Evolutionary conservation across 2,888 invertebrate species (phyloP).

Genomic region (Drosophila anomalipes): DNA sequence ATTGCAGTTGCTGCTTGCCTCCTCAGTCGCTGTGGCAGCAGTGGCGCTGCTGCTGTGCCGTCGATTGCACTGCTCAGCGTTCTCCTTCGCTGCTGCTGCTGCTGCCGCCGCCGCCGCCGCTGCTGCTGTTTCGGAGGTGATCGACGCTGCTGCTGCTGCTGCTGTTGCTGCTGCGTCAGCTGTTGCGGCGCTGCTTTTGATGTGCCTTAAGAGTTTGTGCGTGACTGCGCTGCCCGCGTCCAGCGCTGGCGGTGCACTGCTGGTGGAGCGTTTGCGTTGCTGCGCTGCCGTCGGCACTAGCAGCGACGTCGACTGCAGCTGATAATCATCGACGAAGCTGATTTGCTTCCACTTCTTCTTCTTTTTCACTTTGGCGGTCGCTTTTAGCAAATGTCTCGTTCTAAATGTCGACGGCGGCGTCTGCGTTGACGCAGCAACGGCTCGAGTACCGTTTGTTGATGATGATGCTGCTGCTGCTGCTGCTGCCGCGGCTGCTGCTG

Average conservation of each 20-base stretch:
- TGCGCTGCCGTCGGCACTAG: conserved; percentile 43
- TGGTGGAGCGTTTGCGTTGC: conserved; percentile 70
- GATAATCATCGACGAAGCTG: conserved; percentile 69
- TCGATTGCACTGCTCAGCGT: conserved; percentile 20
- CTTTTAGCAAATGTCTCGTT: conserved; percentile 74
- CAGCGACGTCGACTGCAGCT: conserved; percentile 56
- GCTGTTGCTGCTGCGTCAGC: conserved; percentile 74
- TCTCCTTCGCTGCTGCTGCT: conserved; percentile 33
- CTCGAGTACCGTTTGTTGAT: conserved; percentile 33
- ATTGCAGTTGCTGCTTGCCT: conserved; percentile 42
- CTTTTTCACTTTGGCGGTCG: conserved; percentile 80
- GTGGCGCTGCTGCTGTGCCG: conserved; percentile 67
- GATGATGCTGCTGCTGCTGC: conserved; percentile 16
- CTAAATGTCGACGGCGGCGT: conserved; percentile 58
- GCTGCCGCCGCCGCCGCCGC: conserved; percentile 66
- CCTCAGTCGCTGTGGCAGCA: conserved; percentile 61
- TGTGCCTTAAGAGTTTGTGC: conserved; percentile 59
- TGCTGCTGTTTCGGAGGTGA: conserved; percentile 72
- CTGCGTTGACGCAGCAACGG: conserved; percentile 46
- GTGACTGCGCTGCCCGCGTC: conserved; percentile 33
- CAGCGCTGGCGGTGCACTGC: conserved; percentile 75
- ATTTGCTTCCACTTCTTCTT: conserved; percentile 82
- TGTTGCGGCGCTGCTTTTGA: conserved; percentile 25
- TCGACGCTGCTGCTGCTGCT: conserved; percentile 80
- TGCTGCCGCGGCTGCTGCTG: conserved; percentile 21